Conservation (phyloP, 2,888 invertebrate genomes). For the Microplitis deprimator region DNA sequence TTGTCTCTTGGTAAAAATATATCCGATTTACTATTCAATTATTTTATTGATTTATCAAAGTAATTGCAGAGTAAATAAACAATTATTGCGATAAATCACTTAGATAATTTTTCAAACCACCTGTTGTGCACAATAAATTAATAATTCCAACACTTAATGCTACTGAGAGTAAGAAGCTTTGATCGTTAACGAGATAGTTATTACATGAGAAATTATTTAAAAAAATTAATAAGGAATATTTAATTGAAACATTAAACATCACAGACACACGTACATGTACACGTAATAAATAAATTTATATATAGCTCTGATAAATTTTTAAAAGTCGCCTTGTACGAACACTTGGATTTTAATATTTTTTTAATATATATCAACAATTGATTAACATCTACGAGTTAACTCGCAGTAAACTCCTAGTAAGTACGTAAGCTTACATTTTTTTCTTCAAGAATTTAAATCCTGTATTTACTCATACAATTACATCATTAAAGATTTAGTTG, state of each 20-base stretch:
- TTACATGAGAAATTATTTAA: neutral
- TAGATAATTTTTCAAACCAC: too few relatives aligned
- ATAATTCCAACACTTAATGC: neutral
- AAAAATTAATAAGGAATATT: constrained; percentile 63
- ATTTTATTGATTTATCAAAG: too few relatives aligned
- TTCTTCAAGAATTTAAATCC: neutral
- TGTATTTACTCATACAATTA: constrained; percentile 38
- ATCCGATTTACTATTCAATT: too few relatives aligned
- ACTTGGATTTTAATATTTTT: too few relatives aligned
- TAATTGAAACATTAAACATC: neutral
- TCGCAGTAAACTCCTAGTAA: neutral
- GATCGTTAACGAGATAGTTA: neutral
- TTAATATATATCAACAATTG: neutral
- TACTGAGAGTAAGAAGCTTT: neutral
- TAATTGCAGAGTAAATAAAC: too few relatives aligned
- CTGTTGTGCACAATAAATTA: neutral
- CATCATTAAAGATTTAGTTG: constrained; percentile 53
- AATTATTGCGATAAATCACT: too few relatives aligned
- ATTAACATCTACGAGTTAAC: neutral
- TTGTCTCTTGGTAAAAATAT: neutral
- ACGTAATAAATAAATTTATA: neutral
- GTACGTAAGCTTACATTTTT: neutral
- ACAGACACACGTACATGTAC: neutral
- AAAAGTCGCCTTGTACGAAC: too few relatives aligned
- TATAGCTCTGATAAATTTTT: too few relatives aligned